A percentile compares a stretch with the other conserved stretches of the same genome.
Evolutionary conservation across 2,113 vertebrate genomes (phyloP).

Genomic region (Delphinapterus leucas): DNA sequence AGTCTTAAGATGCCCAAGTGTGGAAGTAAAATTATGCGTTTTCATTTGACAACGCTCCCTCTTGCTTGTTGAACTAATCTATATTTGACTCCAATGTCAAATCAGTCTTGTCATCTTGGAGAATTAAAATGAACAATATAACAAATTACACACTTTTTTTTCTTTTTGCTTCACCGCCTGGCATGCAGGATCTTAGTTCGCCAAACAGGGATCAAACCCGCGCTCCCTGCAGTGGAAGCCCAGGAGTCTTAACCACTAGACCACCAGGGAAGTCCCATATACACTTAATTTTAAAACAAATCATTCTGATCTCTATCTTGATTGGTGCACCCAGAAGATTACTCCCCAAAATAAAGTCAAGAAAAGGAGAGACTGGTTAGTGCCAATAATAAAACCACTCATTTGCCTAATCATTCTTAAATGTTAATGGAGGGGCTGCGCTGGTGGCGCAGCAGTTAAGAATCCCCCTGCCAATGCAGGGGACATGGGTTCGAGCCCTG

Average conservation of each 20-base stretch:
- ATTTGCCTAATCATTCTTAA: neutral
- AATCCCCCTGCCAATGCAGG: no score
- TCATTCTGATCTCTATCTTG: neutral
- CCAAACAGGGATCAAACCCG: neutral
- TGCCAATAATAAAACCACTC: neutral
- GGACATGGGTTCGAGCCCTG: no score
- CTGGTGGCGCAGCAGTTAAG: no score
- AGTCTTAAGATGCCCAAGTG: neutral
- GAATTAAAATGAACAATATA: conserved; percentile 22
- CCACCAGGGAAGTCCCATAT: neutral
- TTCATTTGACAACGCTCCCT: neutral
- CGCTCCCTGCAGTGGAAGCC: neutral
- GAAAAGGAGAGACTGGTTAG: neutral
- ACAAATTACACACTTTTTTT: neutral
- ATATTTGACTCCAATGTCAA: neutral
- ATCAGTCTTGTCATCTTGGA: neutral
- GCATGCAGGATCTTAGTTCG: neutral
- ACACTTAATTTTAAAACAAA: conserved; percentile 46
- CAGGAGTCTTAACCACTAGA: neutral
- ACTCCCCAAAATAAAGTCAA: conserved; percentile 32
- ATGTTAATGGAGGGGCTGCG: neutral
- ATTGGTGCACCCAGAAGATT: neutral
- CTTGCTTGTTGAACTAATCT: neutral
- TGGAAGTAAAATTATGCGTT: conserved; percentile 10
- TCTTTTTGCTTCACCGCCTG: neutral